These are phyloP conservation scores for Corapipo altera DNA, from an alignment of 2,113 vertebrate genomes.

Conservation along the genomic window DNA sequence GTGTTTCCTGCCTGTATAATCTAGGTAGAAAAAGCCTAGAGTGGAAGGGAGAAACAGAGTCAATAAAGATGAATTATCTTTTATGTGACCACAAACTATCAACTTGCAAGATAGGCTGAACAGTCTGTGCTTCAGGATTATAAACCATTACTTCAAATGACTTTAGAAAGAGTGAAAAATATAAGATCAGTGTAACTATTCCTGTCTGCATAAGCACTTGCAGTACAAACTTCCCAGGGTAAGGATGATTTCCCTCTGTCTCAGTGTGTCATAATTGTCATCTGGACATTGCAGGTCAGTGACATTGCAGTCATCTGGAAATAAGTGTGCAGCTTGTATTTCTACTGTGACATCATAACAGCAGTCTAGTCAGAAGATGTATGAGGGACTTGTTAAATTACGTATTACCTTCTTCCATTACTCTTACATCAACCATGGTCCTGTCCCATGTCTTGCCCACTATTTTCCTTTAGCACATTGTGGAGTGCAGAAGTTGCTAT, in stretches of 20 bases:
- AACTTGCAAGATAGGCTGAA: background rate
- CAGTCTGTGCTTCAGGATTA: background rate
- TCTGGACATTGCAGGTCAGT: too few species aligned
- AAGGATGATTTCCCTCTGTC: constrained; percentile 15
- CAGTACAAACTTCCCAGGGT: background rate
- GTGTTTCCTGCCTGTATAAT: background rate
- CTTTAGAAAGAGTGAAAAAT: background rate
- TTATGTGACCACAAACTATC: background rate
- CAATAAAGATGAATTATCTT: background rate
- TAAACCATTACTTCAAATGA: background rate
- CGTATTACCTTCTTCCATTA: background rate
- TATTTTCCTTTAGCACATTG: background rate
- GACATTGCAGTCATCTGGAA: constrained; percentile 25
- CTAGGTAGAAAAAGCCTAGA: background rate
- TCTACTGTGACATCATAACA: background rate
- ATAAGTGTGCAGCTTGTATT: constrained; percentile 12
- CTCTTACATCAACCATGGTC: background rate
- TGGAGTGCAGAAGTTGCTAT: background rate
- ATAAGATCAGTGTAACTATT: background rate
- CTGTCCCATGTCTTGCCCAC: background rate
- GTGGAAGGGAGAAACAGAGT: background rate
- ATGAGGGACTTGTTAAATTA: background rate
- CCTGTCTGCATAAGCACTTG: background rate
- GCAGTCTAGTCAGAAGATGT: background rate
- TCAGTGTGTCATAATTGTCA: constrained; percentile 1